These are phyloP conservation scores for Rhagonycha fulva DNA, from an alignment of 2,888 invertebrate genomes.

Conservation along the genomic window DNA sequence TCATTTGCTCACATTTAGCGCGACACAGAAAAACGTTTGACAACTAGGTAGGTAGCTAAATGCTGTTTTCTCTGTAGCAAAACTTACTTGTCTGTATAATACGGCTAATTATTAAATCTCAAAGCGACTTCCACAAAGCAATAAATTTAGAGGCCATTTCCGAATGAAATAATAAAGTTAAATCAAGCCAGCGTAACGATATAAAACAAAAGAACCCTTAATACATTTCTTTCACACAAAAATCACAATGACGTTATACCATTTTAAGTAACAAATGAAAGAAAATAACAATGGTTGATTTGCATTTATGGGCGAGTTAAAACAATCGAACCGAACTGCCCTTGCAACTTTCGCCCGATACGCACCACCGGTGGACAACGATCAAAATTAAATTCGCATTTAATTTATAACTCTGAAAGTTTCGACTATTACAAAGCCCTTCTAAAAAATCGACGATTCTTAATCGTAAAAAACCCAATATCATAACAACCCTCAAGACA, in stretches of 20 bases:
- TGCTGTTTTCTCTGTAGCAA: background rate
- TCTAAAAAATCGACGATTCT: background rate
- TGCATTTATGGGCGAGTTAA: constrained; percentile 49
- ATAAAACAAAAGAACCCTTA: constrained; percentile 48
- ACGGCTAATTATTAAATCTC: constrained; percentile 36
- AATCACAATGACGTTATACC: constrained; percentile 45
- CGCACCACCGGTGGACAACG: constrained; percentile 20
- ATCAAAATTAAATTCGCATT: constrained; percentile 23
- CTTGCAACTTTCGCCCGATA: constrained; percentile 16
- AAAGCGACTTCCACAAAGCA: constrained; percentile 39
- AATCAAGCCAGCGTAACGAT: constrained; percentile 48
- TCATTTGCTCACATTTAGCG: background rate
- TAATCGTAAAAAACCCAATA: background rate
- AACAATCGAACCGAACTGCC: constrained; percentile 46
- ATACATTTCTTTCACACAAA: constrained; percentile 46
- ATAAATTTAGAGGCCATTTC: constrained; percentile 50
- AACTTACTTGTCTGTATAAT: constrained; percentile 20
- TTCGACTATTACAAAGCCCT: background rate
- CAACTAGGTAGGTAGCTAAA: background rate
- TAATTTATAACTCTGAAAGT: constrained; percentile 12
- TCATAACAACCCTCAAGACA: background rate
- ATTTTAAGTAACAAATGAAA: constrained; percentile 49
- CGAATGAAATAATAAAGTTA: constrained; percentile 47
- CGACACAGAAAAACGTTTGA: constrained; percentile 1
- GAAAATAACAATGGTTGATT: constrained; percentile 49